Evolutionary conservation across 2,888 invertebrate genomes (phyloP).

Genomic region (Archaeoteleia sp.): DNA sequence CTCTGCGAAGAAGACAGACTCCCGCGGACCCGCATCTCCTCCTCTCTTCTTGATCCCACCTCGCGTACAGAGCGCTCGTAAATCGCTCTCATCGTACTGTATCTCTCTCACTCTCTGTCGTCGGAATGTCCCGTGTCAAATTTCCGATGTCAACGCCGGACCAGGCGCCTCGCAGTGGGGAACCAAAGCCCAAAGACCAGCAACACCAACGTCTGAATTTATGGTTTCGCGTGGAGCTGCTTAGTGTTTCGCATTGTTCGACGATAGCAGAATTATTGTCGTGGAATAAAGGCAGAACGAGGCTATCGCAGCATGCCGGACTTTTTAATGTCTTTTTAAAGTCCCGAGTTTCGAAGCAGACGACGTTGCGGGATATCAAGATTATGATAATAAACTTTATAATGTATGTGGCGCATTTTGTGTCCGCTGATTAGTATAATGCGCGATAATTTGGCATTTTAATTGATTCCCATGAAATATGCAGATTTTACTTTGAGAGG

Average conservation of each 20-base stretch:
- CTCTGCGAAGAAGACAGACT: conserved; percentile 10
- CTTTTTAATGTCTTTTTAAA: conserved; percentile 26
- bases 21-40: conserved; percentile 39
- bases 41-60: conserved; percentile 17
- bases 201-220: conserved; percentile 52
- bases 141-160: conserved; percentile 57
- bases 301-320: neutral
- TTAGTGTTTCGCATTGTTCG: conserved; percentile 48
- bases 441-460: conserved; percentile 36
- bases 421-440: conserved; percentile 25
- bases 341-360: conserved; percentile 8
- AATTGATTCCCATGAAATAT: too few relatives aligned
- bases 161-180: conserved; percentile 56
- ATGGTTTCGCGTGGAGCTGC: conserved; percentile 56
- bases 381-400: conserved; percentile 41
- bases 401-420: conserved; percentile 23
- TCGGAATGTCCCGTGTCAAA: conserved; percentile 60
- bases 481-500: too few relatives aligned
- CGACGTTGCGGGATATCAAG: conserved; percentile 38
- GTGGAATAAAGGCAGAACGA: conserved; percentile 14
- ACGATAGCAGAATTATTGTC: conserved; percentile 29
- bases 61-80: conserved; percentile 32
- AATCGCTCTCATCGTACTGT: conserved; percentile 50
- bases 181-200: conserved; percentile 31
- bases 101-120: conserved; percentile 46